Evolutionary conservation across 92 coral and sea anemone species (phyloP), one percentile per base, ranked within the genome.

Genomic region (Porites lobata): DNA sequence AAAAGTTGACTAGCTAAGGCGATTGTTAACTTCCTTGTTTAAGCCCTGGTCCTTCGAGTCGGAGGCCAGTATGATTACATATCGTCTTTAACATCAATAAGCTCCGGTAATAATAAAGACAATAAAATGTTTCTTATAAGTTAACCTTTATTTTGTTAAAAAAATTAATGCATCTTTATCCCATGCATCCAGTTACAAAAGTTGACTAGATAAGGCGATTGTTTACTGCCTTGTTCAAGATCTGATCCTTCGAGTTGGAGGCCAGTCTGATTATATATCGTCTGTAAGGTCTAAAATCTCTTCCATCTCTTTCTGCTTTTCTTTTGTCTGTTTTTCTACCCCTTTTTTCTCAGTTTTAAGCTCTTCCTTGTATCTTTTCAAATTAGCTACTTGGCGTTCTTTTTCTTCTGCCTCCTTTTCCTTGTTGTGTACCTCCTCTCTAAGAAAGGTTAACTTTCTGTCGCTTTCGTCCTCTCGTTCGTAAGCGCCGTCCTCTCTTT

Each of bases 381-480:
- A 50, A 15, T 92, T 90, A 0, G 85, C 91, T 38, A 86, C 91
- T 32, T 92, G 88, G 15, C 98, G 80, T 80, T 92, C 93, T 0
- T 85, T 61, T 18, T 95, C 98, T 11, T 95, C 98, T 0, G 98
- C 98, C 12, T 77, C 82, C 3, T 80, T 82, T 1, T 81, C 64
- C n/a, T 76, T 58, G 85, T 82, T 92, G 68, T 91, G 91, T 58
- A 93, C 20, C 80, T 92, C 94, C 52, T 90, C 90, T 56, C 76
- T 66, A 7, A 95, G 89, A 86, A 95, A 95, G 12, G 52, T 82
- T 58, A 86, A 78, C 73, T 95, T 95, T 83, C 93, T 91, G 57
- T 95, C 98, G 72, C 93, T 81, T 56, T 92, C 98, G 32, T 87
- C 86, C 57, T 92, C 98, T 66, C 91, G 80, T 32, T 79, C 87